A percentile compares a stretch with the other conserved stretches of the same genome.
These are phyloP conservation scores for Nettapus auritus DNA, from an alignment of 2,113 vertebrate genomes.

Conservation along the genomic window DNA sequence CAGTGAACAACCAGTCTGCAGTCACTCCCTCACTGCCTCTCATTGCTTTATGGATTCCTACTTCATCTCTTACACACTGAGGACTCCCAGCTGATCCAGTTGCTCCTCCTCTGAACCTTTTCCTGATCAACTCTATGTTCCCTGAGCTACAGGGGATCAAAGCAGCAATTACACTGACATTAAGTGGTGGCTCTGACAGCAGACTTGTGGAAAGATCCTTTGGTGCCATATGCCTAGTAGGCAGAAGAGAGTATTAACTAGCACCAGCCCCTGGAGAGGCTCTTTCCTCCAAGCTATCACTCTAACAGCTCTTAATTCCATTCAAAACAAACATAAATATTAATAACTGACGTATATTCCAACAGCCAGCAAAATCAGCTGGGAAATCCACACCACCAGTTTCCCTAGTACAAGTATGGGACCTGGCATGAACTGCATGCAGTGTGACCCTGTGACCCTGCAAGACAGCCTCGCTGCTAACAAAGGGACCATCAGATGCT, in stretches of 20 bases:
- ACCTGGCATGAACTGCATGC: neutral
- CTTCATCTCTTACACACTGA: neutral
- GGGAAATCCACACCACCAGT: conserved; percentile 18
- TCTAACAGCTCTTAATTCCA: conserved; percentile 25
- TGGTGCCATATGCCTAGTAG: neutral
- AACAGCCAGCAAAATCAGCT: conserved; percentile 10
- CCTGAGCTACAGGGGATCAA: neutral
- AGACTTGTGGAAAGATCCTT: neutral
- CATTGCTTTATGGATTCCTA: neutral
- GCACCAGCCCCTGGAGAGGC: neutral
- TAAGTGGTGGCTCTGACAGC: neutral
- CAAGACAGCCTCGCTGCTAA: neutral
- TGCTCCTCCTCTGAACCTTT: neutral
- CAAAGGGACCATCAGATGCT: neutral
- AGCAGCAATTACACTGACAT: neutral
- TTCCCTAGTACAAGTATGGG: neutral
- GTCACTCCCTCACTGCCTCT: neutral
- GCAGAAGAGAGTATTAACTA: neutral
- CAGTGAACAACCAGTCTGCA: neutral
- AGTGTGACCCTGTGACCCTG: conserved; percentile 7
- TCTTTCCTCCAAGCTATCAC: neutral
- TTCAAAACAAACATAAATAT: neutral
- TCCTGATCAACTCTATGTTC: neutral
- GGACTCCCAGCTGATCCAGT: neutral
- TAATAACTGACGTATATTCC: neutral